Base-by-base conservation (phyloP, 2,888 invertebrate genomes). In the Cephus rjabovi region DNA sequence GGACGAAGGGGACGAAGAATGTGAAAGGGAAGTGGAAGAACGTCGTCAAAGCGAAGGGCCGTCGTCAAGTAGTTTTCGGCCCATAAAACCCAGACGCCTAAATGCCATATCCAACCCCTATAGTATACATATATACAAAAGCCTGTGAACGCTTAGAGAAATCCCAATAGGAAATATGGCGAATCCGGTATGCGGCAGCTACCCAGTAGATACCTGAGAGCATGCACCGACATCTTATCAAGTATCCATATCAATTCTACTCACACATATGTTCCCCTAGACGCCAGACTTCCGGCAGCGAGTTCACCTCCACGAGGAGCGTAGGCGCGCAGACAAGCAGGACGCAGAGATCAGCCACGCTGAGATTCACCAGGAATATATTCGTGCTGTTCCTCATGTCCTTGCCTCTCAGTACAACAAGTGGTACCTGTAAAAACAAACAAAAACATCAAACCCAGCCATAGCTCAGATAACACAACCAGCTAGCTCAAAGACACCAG, bases 331-430 rank as follows among this genome's bases (percentile, higher is more conserved):
- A 98, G 81, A 98, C 96, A 82, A 98, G 92, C 84, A 98, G 92
- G 86, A 98, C 98, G 93, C 98, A 95, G 86, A 98, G 93, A 92
- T 98, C 98, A 30, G 98, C 98, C 70, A 98, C 95, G 91, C 98
- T 98, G 89, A 98, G 93, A 92, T 98, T 98, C 92, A 98, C 96
- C 88, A 98, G 94, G 92, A 98, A 98, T 87, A 98, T 97, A 91
- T 98, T 98, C 81, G 98, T 98, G 77, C 98, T 97, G 90, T 97
- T 98, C 88, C 97, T 94, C 97, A 98, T 97, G 90, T 98, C 98
- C 91, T 97, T 97, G 76, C 97, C 97, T 91, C 96, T 96, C 89
- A 97, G 94, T 84, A 98, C 97, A 85, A 98, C 98, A 88, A 98
- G 95, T 68, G 98, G 97, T 89, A 98, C 89, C 88, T 89, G 79